Evolutionary conservation across 2,888 invertebrate species (phyloP), one percentile per base, ranked within the genome.

Genomic region (Frankliniella intonsa): DNA sequence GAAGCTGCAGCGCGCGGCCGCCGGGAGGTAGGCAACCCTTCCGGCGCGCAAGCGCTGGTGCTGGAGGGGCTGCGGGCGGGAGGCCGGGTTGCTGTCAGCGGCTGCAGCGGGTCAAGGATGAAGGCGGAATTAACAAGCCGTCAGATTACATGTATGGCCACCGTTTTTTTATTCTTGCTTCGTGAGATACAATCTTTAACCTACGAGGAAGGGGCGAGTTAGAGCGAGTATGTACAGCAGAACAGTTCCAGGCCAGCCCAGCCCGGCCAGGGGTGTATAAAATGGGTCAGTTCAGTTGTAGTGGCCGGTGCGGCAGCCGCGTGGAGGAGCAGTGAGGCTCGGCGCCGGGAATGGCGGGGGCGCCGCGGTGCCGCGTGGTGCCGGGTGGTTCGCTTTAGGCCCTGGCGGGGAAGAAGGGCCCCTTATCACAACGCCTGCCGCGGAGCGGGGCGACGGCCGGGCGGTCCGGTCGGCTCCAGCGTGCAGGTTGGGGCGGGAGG

Each of bases 101-200:
- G 55, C 14, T 17, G 65, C 19, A 2, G 65, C 14, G 17, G 2
- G 55, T 55, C 14, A 55, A 12, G 12, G 55, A 55, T 38, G 38
- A 55, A 2, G 55, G 55, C 55, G 62, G 62, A 62, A 38, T 38
- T 38, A 38, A 38, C n/a, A 22, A 65, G 69, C n/a, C 69, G 69
- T 3, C 9, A 11, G 69, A 38, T 38, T 69, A 69, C 69, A 69
- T 69, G 69, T 69, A 69, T 69, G 69, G 69, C 69, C 69, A 69
- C 69, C 69, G 69, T 69, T 69, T 62, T 38, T 38, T 38, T 69
- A 69, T 69, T 69, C 69, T 69, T 69, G 69, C 69, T 69, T 69
- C 69, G 22, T 22, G 69, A 69, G 22, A 69, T 69, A 69, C 69
- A 69, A 22, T 69, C 19, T 22, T 22, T 38, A n/a, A 69, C 69